These are phyloP conservation scores for Brachypodius melanocephalos DNA, from an alignment of 2,113 vertebrate genomes.

Conservation along the genomic window DNA sequence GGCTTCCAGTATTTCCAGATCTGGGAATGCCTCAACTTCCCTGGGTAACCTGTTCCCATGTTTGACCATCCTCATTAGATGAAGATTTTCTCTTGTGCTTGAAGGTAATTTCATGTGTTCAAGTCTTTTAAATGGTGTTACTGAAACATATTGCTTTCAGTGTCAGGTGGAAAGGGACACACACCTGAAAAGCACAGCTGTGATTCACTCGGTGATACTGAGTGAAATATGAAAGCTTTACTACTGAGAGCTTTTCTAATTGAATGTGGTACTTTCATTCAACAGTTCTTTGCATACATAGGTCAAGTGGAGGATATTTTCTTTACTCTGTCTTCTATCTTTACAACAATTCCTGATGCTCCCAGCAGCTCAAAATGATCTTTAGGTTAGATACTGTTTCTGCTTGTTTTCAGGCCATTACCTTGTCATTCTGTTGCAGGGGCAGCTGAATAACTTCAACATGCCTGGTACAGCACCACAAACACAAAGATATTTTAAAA, in stretches of 20 bases:
- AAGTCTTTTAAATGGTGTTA: not conserved
- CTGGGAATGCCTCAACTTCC: accelerated
- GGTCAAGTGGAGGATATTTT: not conserved
- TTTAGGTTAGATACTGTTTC: not conserved
- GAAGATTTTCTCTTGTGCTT: not conserved
- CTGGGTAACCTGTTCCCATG: accelerated
- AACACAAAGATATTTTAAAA: not conserved
- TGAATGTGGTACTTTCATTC: not conserved
- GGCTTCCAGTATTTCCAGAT: accelerated
- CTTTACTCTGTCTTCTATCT: not conserved
- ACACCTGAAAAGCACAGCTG: not conserved
- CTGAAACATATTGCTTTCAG: not conserved
- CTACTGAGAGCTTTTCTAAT: not conserved
- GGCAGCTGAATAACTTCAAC: not conserved
- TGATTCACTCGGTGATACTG: not conserved
- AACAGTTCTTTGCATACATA: not conserved
- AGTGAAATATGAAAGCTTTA: not conserved
- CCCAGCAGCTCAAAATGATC: not conserved
- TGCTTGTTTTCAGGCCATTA: not conserved
- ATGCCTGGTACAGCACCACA: not conserved
- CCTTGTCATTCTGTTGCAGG: not conserved
- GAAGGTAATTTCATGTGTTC: not conserved
- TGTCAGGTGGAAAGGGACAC: not conserved
- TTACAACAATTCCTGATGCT: not conserved
- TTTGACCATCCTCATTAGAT: not conserved